Base-by-base conservation (phyloP, 2,797 vertebrate species). In the Catamblyrhynchus diadema region DNA sequence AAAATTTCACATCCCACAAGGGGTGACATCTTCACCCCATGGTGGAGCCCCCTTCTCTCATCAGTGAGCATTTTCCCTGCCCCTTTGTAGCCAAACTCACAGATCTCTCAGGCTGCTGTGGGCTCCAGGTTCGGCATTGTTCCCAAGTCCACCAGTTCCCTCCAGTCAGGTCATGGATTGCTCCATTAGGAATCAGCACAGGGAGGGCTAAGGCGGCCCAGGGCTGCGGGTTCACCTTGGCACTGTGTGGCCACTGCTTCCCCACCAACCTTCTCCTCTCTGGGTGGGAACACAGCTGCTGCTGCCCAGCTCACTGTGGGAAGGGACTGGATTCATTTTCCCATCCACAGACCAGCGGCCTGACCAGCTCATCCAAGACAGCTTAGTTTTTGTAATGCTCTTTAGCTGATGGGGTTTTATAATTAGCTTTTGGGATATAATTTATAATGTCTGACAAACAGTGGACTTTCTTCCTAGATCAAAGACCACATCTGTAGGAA, bases 221-320 rank as follows among this genome's bases (percentile, higher is more conserved):
- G 69, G 20, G 20, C 27, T 4, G 5, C 41, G 17, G 14, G 7
- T 14, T 77, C 51, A 10, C 0, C 0, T 2, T 37, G 64, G 16
- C 8, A 0, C 56, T 2, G 0, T 0, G 1, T 6, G 3, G 39
- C 20, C 17, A 1, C 32, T 4, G 0, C n/a, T 83, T 23, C 41
- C 45, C 33, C n/a, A 25, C 24, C 19, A 74, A 4, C 48, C 42
- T 88, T 48, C 66, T 66, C 32, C 45, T 78, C 33, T 5, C 2
- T 3, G 2, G 6, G 1, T n/a, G 8, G 22, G 22, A 88, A 35
- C 0, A 0, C 35, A 67, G 53, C 27, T 71, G 32, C 51, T 78
- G 33, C 59, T 72, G 54, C 69, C 48, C 73, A 51, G 15, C 9
- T 74, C 16, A 6, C n/a, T 33, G n/a, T 23, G 57, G 56, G 54